Evolutionary conservation across 1,140 invertebrate species (phyloP).

Genomic region (Aphaenogaster rudis): DNA sequence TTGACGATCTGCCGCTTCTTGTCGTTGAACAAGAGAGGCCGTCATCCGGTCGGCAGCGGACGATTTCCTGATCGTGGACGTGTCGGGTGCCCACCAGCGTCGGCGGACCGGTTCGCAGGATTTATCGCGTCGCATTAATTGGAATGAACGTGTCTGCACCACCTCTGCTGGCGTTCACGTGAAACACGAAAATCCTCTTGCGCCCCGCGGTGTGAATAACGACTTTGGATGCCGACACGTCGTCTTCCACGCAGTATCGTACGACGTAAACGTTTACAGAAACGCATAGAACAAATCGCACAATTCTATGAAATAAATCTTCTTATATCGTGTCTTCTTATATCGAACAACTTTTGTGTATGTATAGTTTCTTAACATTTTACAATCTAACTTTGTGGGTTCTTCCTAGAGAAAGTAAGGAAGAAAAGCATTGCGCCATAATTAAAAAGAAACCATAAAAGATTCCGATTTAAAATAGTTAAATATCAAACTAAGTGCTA

Average conservation of each 20-base stretch:
- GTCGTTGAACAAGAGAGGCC: slow-evolving; percentile 19
- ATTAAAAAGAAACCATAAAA: neutral
- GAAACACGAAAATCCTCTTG: slow-evolving; percentile 74
- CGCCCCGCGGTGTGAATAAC: slow-evolving; percentile 59
- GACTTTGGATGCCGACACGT: slow-evolving; percentile 42
- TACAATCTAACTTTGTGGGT: neutral
- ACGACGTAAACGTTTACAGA: slow-evolving; percentile 24
- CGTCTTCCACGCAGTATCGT: slow-evolving; percentile 37
- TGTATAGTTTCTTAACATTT: neutral
- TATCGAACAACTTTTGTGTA: neutral
- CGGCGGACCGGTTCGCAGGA: slow-evolving; percentile 53
- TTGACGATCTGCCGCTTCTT: slow-evolving; percentile 58
- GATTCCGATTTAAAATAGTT: neutral
- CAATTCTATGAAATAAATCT: slow-evolving; percentile 7
- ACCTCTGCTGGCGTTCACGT: slow-evolving; percentile 24
- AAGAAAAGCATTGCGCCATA: neutral
- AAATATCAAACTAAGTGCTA: neutral
- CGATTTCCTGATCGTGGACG: slow-evolving; percentile 57
- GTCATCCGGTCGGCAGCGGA: slow-evolving; percentile 11
- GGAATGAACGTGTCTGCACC: slow-evolving; percentile 52
- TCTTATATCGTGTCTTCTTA: neutral
- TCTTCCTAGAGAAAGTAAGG: neutral
- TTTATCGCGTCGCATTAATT: slow-evolving; percentile 76
- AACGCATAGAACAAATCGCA: slow-evolving; percentile 31
- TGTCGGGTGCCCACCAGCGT: slow-evolving; percentile 40